These are phyloP conservation scores for Papilio dardanus DNA, from an alignment of 1,140 invertebrate species.

Conservation along the genomic window DNA sequence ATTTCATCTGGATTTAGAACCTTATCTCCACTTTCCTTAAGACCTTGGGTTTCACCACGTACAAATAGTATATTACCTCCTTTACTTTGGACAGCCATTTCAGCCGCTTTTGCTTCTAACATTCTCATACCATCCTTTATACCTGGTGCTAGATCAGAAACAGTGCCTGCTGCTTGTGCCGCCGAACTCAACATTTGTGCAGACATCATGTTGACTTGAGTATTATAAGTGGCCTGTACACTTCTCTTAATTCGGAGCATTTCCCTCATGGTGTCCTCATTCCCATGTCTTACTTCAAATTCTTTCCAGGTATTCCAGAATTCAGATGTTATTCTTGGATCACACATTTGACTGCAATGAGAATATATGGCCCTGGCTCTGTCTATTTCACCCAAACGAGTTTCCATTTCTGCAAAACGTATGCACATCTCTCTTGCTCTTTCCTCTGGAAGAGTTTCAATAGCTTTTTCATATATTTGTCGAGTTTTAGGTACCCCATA, in stretches of 20 bases:
- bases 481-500: slow-evolving; percentile 98
- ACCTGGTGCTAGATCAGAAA: slow-evolving; percentile 87
- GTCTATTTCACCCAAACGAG: slow-evolving; percentile 98
- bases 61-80: slow-evolving; percentile 92
- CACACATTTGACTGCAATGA: slow-evolving; percentile 99
- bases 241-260: slow-evolving; percentile 99
- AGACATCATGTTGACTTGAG: slow-evolving; percentile 98
- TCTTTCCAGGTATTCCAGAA: slow-evolving; percentile 99
- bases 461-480: slow-evolving; percentile 99
- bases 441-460: slow-evolving; percentile 95
- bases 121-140: slow-evolving; percentile 93
- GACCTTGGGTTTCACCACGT: slow-evolving; percentile 92
- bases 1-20: slow-evolving; percentile 97
- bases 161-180: slow-evolving; percentile 84
- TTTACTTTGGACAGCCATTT: slow-evolving; percentile 82
- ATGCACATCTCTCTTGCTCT: slow-evolving; percentile 98
- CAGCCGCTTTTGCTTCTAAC: slow-evolving; percentile 91
- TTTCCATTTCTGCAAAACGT: slow-evolving; percentile 98
- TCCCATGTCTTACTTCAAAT: slow-evolving; percentile 99
- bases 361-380: slow-evolving; percentile 98
- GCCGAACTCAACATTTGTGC: slow-evolving; percentile 96
- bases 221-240: slow-evolving; percentile 98
- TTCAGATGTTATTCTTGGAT: slow-evolving; percentile 95
- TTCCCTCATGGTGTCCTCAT: slow-evolving; percentile 99
- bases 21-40: slow-evolving; percentile 86